These are phyloP conservation scores for Echiichthys vipera DNA, from an alignment of 2,797 vertebrate genomes.

Conservation along the genomic window DNA sequence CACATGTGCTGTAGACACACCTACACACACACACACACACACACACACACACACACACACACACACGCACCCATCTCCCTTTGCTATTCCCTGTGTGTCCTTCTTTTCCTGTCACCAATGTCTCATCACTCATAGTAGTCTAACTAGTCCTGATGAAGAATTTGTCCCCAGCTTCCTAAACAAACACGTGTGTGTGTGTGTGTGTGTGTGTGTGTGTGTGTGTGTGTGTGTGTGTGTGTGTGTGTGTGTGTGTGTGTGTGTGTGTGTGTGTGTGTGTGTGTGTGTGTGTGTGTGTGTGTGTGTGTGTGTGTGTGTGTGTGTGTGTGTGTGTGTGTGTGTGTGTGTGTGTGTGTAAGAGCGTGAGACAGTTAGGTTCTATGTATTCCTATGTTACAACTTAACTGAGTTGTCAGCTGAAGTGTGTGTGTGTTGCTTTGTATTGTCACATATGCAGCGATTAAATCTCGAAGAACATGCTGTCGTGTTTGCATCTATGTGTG, in stretches of 20 bases:
- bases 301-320: neutral
- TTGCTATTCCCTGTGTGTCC: constrained; percentile 39
- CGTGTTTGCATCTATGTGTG: neutral
- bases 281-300: neutral
- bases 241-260: too few species aligned
- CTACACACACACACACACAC: constrained; percentile 9
- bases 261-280: too few species aligned
- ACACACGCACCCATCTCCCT: constrained; percentile 7
- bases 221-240: too few species aligned
- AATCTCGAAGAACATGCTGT: neutral
- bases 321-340: neutral
- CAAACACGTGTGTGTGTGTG: constrained; percentile 1
- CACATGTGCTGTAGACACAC: too few species aligned
- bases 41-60: constrained; percentile 11
- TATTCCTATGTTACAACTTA: neutral
- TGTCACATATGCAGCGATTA: neutral
- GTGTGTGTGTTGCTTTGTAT: neutral
- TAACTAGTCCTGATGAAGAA: too few species aligned
- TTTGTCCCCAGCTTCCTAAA: too few species aligned
- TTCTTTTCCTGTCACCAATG: neutral
- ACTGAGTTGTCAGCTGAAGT: neutral
- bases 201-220: too few species aligned
- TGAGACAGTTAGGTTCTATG: neutral
- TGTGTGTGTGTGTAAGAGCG: too few species aligned
- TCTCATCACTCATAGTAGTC: neutral